Base-by-base conservation (phyloP, 2,797 vertebrate species). In the Poeciliopsis gracilis region DNA sequence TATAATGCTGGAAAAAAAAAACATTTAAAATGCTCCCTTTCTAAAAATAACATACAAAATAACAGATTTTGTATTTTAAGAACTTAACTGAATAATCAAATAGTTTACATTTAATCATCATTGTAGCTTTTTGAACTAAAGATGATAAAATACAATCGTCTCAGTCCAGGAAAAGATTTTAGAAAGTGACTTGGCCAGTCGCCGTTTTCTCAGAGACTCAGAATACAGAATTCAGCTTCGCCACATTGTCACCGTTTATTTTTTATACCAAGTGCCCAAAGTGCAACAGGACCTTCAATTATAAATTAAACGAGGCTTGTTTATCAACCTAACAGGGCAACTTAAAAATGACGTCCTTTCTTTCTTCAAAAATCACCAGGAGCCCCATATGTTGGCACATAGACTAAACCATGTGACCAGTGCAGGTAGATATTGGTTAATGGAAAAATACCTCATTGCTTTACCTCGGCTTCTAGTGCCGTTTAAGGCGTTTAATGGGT, bases 341-440 rank as follows among this genome's bases (percentile, higher is more conserved):
- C 33, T 36, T 33, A 12, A 66, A 38, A 38, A 38, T 7, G 18
- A 23, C 18, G 10, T 66, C 33, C 61, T 66, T 66, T 5, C 33
- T 38, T 23, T 23, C 20, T 66, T 69, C 4, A 69, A 43, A 69
- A 67, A 43, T 67, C 20, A 43, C 10, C 36, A 41, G 20, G 30
- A 23, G 25, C 43, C 12, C 6, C 41, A 28, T 12, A 70, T 28
- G 41, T 70, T 15, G 11, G 23, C 38, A 38, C 23, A n/a, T n/a
- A 13, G 38, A n/a, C 12, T 45, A 70, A 70, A 45, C 41, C 76
- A 66, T 78, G 63, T 79, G 83, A 84, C 74, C 81, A 63, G 81
- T 82, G 85, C 81, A 79, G 71, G 83, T 63, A 57, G 63, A 75
- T 83, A 18, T 36, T 87, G 86, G 86, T 86, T 77, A 83, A 82